Evolutionary conservation across 2,113 vertebrate species (phyloP).

Genomic region (Spheniscus mendiculus): DNA sequence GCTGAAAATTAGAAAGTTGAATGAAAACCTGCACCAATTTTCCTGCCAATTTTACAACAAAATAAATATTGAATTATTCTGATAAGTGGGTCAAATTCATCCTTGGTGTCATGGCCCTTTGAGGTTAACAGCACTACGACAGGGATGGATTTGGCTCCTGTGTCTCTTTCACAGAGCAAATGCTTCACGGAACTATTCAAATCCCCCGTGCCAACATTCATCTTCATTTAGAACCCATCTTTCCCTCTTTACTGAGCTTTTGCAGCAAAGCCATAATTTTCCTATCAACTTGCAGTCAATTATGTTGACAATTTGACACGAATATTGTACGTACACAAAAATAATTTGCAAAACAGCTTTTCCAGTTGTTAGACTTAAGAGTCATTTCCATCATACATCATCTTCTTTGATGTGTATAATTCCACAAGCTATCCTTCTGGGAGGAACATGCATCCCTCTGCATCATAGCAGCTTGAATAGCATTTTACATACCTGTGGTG

Average conservation of each 20-base stretch:
- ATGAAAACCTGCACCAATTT: constrained; percentile 67
- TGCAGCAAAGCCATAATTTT: constrained; percentile 50
- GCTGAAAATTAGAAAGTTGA: constrained; percentile 62
- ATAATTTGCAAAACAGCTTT: constrained; percentile 31
- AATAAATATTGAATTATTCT: constrained; percentile 64
- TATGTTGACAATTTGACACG: constrained; percentile 4
- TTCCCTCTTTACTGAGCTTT: neutral
- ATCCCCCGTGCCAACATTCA: constrained; percentile 19
- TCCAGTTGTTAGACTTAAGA: neutral
- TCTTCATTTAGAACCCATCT: constrained; percentile 60
- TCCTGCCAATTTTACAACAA: constrained; percentile 58
- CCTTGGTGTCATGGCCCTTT: constrained; percentile 22
- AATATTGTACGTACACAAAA: neutral
- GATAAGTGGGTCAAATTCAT: constrained; percentile 63
- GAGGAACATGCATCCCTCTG: neutral
- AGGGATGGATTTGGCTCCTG: constrained; percentile 20
- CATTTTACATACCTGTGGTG: neutral
- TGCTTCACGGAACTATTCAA: constrained; percentile 14
- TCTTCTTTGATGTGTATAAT: neutral
- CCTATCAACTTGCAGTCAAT: constrained; percentile 11
- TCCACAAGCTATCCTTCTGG: neutral
- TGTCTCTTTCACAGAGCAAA: constrained; percentile 10
- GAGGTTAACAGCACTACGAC: neutral
- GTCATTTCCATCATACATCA: neutral
- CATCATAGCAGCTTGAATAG: neutral